A percentile compares a stretch with the other conserved stretches of the same genome.
These are phyloP conservation scores for Brachymystax lenok DNA, from an alignment of 2,797 vertebrate genomes.

Conservation along the genomic window DNA sequence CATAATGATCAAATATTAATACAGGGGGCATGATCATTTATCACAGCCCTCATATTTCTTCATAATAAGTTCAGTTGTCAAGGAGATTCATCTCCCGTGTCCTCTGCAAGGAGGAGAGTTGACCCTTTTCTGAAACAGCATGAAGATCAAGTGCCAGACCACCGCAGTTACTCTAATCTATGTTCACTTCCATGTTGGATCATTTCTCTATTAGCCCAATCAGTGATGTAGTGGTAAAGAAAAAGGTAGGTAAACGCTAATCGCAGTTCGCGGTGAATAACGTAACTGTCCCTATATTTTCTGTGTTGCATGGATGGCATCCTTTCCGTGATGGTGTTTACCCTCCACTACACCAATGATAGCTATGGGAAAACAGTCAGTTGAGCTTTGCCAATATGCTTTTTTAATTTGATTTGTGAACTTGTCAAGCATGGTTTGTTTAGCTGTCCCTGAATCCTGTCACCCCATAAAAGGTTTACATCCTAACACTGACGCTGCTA, in stretches of 20 bases:
- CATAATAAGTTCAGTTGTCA: slow-evolving; percentile 50
- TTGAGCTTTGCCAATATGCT: background rate
- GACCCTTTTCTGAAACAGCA: slow-evolving; percentile 42
- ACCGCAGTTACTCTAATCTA: too few species aligned
- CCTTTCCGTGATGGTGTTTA: background rate
- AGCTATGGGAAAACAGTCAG: background rate
- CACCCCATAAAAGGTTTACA: background rate
- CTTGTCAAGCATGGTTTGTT: background rate
- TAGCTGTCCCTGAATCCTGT: background rate
- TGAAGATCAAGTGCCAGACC: slow-evolving; percentile 12
- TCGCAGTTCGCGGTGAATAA: background rate
- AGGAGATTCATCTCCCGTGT: slow-evolving; percentile 34
- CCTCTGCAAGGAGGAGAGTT: slow-evolving; percentile 38
- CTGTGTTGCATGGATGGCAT: background rate
- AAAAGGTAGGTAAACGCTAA: background rate
- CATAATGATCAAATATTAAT: slow-evolving; percentile 74
- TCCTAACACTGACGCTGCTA: background rate
- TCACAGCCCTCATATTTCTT: slow-evolving; percentile 60
- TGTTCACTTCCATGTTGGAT: too few species aligned
- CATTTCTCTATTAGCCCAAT: background rate
- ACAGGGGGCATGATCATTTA: slow-evolving; percentile 45
- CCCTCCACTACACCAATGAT: background rate
- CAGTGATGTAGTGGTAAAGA: background rate
- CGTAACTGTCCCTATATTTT: background rate
- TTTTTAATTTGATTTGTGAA: background rate